phyloP scores from a whole-genome alignment of 2,888 invertebrate genomes.

The Apamea sordens region DNA sequence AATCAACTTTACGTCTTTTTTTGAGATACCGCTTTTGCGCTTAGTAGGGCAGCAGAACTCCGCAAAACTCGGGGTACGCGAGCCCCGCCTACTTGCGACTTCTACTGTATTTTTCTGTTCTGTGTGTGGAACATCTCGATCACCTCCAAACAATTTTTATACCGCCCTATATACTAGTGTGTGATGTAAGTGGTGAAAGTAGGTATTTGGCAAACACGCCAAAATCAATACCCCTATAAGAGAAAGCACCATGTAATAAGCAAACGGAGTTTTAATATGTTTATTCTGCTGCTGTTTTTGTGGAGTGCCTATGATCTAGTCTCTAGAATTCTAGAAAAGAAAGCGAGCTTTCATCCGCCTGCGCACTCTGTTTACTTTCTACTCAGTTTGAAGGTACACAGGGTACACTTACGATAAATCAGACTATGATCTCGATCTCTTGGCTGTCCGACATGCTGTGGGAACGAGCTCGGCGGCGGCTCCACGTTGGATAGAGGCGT shows the following conservation, averaged over 20 bases:
- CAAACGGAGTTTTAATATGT: slow-evolving; percentile 12
- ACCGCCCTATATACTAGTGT: slow-evolving; percentile 7
- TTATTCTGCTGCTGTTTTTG: slow-evolving; percentile 12
- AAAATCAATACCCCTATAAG: slow-evolving; percentile 40
- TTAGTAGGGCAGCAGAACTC: no score
- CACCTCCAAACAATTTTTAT: not conserved
- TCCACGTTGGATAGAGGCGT: slow-evolving; percentile 94
- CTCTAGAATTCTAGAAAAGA: not conserved
- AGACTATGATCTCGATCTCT: slow-evolving; percentile 90
- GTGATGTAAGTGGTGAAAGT: slow-evolving; percentile 21
- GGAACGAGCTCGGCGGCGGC: slow-evolving; percentile 89
- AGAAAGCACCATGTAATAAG: not conserved
- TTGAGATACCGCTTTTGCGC: no score
- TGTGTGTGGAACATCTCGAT: not conserved
- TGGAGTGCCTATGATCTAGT: not conserved
- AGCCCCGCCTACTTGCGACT: no score
- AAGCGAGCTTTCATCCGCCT: not conserved
- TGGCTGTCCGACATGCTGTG: slow-evolving; percentile 82
- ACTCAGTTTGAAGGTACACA: slow-evolving; percentile 69
- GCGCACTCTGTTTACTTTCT: slow-evolving; percentile 16
- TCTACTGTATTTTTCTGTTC: no score
- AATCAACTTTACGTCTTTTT: no score
- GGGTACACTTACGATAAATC: slow-evolving; percentile 91
- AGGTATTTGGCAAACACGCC: slow-evolving; percentile 36
- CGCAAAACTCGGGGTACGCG: no score